Evolutionary conservation across 2,797 vertebrate species (phyloP).

Genomic region (Sylvia borin): DNA sequence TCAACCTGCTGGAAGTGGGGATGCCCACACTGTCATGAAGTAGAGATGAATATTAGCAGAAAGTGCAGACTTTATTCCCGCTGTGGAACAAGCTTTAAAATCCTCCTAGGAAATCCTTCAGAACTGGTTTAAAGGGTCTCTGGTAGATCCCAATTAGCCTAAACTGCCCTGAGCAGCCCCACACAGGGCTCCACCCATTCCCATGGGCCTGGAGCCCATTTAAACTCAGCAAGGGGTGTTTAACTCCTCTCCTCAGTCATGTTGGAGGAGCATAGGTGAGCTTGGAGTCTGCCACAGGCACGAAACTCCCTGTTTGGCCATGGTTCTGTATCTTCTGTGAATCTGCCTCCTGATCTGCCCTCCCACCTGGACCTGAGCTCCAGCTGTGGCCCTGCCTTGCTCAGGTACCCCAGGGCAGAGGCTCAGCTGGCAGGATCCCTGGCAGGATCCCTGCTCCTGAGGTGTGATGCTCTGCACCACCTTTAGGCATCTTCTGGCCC

Average conservation of each 20-base stretch:
- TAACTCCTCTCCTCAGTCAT: fast-evolving
- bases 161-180: background rate
- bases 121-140: background rate
- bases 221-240: fast-evolving
- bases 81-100: background rate
- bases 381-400: background rate
- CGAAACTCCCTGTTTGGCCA: fast-evolving
- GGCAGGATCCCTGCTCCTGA: background rate
- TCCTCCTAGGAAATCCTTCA: fast-evolving
- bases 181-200: background rate
- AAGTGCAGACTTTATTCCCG: background rate
- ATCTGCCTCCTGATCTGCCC: fast-evolving
- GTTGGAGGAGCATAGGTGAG: fast-evolving
- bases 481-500: fast-evolving
- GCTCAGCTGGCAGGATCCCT: too few species aligned
- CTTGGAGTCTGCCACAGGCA: fast-evolving
- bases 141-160: background rate
- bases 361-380: background rate
- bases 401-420: background rate
- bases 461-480: background rate
- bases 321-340: fast-evolving
- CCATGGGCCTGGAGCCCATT: background rate
- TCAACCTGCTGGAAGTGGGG: background rate
- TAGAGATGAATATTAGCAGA: background rate
- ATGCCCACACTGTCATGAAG: fast-evolving